Evolutionary conservation across 2,888 invertebrate genomes (phyloP).

Genomic region (Synergus itoensis): DNA sequence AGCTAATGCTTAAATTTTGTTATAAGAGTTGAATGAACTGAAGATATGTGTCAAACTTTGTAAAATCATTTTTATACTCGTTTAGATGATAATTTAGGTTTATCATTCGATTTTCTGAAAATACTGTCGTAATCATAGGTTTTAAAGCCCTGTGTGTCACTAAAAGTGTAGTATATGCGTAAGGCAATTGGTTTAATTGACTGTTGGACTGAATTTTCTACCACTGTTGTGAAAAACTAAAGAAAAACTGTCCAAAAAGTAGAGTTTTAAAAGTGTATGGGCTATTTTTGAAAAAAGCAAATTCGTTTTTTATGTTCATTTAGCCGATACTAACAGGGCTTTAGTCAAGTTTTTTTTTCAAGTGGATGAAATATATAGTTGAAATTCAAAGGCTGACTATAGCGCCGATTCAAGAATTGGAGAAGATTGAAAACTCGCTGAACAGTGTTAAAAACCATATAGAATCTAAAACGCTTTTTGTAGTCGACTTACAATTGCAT

Average conservation of each 20-base stretch:
- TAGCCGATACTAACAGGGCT: not conserved
- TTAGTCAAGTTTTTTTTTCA: not conserved
- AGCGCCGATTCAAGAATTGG: not conserved
- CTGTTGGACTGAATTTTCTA: conserved; percentile 17
- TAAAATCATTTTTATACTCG: conserved; percentile 23
- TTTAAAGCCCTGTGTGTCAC: not conserved
- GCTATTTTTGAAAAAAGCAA: conserved; percentile 3
- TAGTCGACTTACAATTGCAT: not conserved
- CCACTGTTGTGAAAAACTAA: not conserved
- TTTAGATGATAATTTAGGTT: conserved; percentile 1
- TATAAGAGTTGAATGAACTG: not conserved
- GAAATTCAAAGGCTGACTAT: conserved; percentile 1
- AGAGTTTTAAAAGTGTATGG: not conserved
- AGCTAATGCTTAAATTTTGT: conserved; percentile 23
- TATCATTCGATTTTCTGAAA: conserved; percentile 7
- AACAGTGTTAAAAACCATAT: conserved; percentile 5
- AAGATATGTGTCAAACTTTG: conserved; percentile 32
- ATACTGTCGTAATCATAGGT: not conserved
- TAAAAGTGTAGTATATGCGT: not conserved
- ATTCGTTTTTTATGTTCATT: conserved; percentile 5
- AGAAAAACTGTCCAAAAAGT: conserved; percentile 4
- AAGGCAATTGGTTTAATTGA: too few relatives aligned
- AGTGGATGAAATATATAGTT: not conserved
- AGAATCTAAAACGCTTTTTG: conserved; percentile 17
- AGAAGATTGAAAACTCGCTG: not conserved